Percentiles rank a stretch among this genome's conserved stretches.
phyloP scores from a whole-genome alignment of 2,113 vertebrate genomes.

The Romanogobio albipinnatus region DNA sequence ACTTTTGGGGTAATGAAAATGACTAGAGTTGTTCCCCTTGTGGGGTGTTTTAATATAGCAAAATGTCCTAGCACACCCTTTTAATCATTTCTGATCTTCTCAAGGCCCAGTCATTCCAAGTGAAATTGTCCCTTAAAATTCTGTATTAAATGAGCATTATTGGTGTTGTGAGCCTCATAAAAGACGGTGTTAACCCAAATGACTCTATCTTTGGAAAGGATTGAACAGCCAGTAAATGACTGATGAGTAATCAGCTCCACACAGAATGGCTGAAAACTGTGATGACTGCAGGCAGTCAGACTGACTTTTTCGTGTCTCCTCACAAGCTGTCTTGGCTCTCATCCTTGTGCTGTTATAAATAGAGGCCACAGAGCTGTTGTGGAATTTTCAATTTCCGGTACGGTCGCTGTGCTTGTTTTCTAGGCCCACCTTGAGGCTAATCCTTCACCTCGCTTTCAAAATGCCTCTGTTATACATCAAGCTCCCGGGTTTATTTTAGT shows the following conservation, averaged over 20 bases:
- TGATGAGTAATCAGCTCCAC: slow-evolving; percentile 26
- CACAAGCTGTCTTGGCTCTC: slow-evolving; percentile 38
- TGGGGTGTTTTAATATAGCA: not conserved
- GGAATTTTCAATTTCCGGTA: slow-evolving; percentile 44
- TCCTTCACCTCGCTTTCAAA: not conserved
- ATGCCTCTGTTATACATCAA: slow-evolving; percentile 18
- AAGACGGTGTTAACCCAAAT: not conserved
- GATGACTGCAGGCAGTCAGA: slow-evolving; percentile 22
- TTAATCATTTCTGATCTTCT: not conserved
- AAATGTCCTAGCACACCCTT: not conserved
- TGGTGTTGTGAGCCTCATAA: slow-evolving; percentile 14
- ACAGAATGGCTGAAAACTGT: not conserved
- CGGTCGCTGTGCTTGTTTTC: not conserved
- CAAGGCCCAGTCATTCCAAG: not conserved
- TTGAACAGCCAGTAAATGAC: slow-evolving; percentile 15
- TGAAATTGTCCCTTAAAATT: not conserved
- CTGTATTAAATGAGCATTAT: not conserved
- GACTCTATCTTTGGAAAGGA: not conserved
- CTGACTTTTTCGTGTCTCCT: slow-evolving; percentile 17
- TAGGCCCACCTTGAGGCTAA: slow-evolving; percentile 20
- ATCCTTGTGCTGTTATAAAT: slow-evolving; percentile 51
- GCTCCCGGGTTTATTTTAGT: not conserved
- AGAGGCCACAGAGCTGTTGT: slow-evolving; percentile 6
- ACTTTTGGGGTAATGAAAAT: not conserved
- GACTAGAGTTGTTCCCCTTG: not conserved